These are phyloP conservation scores for Pimpla rufipes DNA, from an alignment of 2,888 invertebrate genomes.

Conservation along the genomic window DNA sequence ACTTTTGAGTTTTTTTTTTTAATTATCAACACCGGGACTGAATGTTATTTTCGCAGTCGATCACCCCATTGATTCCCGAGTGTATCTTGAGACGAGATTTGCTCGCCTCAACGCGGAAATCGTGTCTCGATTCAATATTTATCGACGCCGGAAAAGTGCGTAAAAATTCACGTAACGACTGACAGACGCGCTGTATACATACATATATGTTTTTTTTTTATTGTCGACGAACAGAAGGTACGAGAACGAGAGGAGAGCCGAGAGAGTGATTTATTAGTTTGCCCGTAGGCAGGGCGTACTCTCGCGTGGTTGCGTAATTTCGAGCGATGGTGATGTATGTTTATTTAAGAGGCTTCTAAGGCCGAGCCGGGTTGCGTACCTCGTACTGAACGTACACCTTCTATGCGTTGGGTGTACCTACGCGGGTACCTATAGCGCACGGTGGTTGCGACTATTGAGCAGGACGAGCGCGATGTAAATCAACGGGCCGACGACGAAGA, in stretches of 20 bases:
- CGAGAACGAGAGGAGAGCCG: background rate
- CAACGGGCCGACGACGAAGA: slow-evolving; percentile 51
- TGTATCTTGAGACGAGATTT: background rate
- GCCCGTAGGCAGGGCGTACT: slow-evolving; percentile 49
- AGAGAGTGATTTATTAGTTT: slow-evolving; percentile 60
- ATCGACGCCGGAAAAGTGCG: slow-evolving; percentile 37
- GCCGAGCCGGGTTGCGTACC: slow-evolving; percentile 8
- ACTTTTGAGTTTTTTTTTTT: background rate
- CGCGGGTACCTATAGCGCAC: background rate
- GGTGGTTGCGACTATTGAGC: background rate
- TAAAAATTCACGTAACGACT: slow-evolving; percentile 12
- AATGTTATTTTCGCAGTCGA: background rate
- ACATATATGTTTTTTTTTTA: background rate
- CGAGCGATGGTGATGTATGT: slow-evolving; percentile 62
- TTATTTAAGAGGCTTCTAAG: slow-evolving; percentile 56
- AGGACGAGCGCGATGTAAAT: slow-evolving; percentile 52
- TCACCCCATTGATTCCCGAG: background rate
- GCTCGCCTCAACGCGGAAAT: background rate
- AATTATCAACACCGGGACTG: background rate
- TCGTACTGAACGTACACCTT: background rate
- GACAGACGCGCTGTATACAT: background rate
- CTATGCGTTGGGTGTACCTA: slow-evolving; percentile 2
- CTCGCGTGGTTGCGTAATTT: slow-evolving; percentile 56
- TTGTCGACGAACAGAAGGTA: slow-evolving; percentile 10
- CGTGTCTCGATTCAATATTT: slow-evolving; percentile 21